These are phyloP conservation scores for Stramonita haemastoma DNA, from an alignment of 2,888 invertebrate genomes.

Conservation along the genomic window DNA sequence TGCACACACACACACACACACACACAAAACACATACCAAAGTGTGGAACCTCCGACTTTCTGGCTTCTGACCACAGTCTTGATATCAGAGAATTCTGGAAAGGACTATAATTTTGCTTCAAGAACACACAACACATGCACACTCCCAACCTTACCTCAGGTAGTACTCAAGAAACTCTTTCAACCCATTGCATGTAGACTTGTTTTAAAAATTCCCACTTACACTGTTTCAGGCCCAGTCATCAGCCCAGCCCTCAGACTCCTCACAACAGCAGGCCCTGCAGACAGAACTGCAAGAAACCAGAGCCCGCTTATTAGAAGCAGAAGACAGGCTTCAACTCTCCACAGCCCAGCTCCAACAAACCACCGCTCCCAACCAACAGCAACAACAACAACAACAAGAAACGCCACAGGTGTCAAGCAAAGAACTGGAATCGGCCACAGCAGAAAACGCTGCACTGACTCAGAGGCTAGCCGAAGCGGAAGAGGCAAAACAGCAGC, in stretches of 20 bases:
- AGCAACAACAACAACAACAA: conserved; percentile 33
- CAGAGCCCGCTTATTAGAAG: conserved; percentile 33
- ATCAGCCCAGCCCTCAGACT: background rate
- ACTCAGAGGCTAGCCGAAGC: conserved; percentile 35
- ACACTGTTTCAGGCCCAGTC: conserved; percentile 16
- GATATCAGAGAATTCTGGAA: no score
- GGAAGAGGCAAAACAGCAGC: conserved; percentile 36
- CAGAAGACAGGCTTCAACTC: conserved; percentile 25
- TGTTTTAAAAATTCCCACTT: no score
- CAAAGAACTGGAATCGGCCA: conserved; percentile 37
- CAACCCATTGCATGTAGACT: no score
- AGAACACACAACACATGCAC: no score
- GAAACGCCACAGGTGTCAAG: conserved; percentile 45
- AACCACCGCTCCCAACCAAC: background rate
- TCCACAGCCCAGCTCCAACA: conserved; percentile 35
- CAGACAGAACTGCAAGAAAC: conserved; percentile 39
- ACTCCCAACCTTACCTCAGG: no score
- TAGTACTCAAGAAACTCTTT: no score
- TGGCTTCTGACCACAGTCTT: no score
- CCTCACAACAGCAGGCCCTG: conserved; percentile 5
- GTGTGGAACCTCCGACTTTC: no score
- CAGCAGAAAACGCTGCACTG: conserved; percentile 41
- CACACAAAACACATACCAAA: no score
- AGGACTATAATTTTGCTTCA: no score
- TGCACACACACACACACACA: no score